Evolutionary conservation across 2,888 invertebrate genomes (phyloP).

Genomic region (Oscheius sp.): DNA sequence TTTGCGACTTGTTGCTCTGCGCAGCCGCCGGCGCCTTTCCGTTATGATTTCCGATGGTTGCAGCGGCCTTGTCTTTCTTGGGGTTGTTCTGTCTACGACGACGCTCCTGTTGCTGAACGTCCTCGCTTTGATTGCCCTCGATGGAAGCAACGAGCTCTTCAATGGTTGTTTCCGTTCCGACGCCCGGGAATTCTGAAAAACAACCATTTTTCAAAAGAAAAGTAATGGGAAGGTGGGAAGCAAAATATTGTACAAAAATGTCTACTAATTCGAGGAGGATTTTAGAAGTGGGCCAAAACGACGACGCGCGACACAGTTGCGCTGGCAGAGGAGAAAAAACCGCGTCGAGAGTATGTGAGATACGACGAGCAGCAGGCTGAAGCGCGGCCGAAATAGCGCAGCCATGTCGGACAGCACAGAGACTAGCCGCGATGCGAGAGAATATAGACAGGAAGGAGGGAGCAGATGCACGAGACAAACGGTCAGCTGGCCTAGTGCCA

Average conservation of each 20-base stretch:
- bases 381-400: slow-evolving; percentile 14
- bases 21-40: slow-evolving; percentile 32
- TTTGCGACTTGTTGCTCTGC: slow-evolving; percentile 21
- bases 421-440: slow-evolving; percentile 4
- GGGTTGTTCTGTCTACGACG: slow-evolving; percentile 28
- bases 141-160: slow-evolving; percentile 22
- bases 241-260: too few species aligned
- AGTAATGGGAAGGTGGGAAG: too few species aligned
- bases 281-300: slow-evolving; percentile 36
- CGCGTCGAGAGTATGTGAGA: slow-evolving; percentile 25
- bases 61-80: slow-evolving; percentile 9
- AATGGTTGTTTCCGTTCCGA: not conserved
- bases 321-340: slow-evolving; percentile 33
- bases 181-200: not conserved
- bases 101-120: not conserved
- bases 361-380: slow-evolving; percentile 17
- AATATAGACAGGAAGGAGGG: not conserved
- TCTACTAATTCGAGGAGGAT: not conserved
- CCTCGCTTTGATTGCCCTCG: slow-evolving; percentile 6
- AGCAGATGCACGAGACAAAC: slow-evolving; percentile 18
- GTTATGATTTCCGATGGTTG: slow-evolving; percentile 35
- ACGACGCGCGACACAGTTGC: slow-evolving; percentile 30
- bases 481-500: slow-evolving; percentile 35
- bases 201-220: not conserved
- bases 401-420: slow-evolving; percentile 20